Conservation (phyloP, 2,888 invertebrate species). For the Cyaniris semiargus region DNA sequence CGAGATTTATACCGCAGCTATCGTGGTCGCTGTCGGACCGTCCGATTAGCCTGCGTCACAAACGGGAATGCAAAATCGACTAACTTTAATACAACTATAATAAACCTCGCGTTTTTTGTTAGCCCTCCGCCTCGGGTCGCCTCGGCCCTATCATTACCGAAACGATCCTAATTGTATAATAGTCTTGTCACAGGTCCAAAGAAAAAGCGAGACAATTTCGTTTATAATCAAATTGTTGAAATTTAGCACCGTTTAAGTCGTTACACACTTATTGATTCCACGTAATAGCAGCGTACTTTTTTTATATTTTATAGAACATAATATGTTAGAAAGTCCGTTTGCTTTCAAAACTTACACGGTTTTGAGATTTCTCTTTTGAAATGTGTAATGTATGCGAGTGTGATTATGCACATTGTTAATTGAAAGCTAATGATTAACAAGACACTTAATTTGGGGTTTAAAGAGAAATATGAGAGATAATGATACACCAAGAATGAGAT, state of each 20-base stretch:
- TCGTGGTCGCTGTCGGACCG: constrained; percentile 54
- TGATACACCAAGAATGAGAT: constrained; percentile 1
- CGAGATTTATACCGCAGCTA: constrained; percentile 50
- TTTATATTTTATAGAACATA: constrained; percentile 22
- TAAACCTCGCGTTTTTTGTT: constrained; percentile 74
- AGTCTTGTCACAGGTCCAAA: constrained; percentile 72
- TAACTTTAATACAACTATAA: constrained; percentile 60
- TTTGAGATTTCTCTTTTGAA: constrained; percentile 26
- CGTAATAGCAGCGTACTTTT: constrained; percentile 40
- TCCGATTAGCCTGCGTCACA: constrained; percentile 50
- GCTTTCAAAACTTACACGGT: constrained; percentile 24
- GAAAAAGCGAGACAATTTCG: constrained; percentile 75
- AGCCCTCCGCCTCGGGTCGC: constrained; percentile 68
- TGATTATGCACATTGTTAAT: constrained; percentile 23
- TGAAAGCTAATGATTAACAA: constrained; percentile 23
- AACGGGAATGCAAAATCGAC: constrained; percentile 62
- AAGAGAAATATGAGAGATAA: constrained; percentile 4
- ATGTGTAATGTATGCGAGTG: constrained; percentile 21
- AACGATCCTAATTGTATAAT: constrained; percentile 80
- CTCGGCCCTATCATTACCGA: constrained; percentile 75
- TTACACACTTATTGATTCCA: constrained; percentile 53
- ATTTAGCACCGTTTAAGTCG: constrained; percentile 70
- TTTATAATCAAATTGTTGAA: constrained; percentile 63
- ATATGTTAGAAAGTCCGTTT: constrained; percentile 28
- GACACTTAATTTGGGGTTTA: constrained; percentile 18